These are phyloP conservation scores for Aleiodes leptofemur DNA, from an alignment of 2,888 invertebrate genomes.

Conservation along the genomic window DNA sequence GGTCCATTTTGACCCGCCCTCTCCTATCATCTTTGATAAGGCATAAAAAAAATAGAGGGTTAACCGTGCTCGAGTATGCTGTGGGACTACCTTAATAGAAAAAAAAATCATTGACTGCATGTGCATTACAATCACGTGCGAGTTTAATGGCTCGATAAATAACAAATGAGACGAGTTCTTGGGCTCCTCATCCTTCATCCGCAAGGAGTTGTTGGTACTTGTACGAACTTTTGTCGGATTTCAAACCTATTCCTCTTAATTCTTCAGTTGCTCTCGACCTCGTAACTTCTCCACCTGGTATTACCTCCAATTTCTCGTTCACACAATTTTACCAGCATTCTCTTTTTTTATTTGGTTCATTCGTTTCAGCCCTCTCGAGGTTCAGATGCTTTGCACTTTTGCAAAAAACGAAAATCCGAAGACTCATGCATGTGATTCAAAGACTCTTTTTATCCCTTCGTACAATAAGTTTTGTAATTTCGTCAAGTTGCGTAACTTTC, in stretches of 20 bases:
- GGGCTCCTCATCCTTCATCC: constrained; percentile 60
- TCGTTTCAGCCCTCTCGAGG: too few species aligned
- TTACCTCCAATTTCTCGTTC: constrained; percentile 44
- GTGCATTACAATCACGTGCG: constrained; percentile 64
- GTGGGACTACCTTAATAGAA: not conserved
- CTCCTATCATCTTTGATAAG: too few species aligned
- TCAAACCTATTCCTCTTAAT: constrained; percentile 39
- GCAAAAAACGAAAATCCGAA: not conserved
- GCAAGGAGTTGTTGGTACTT: constrained; percentile 48
- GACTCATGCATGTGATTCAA: constrained; percentile 37
- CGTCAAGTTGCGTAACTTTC: constrained; percentile 59
- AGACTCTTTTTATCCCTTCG: constrained; percentile 52
- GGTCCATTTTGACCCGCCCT: too few species aligned
- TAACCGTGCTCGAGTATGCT: too few species aligned
- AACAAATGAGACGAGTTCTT: constrained; percentile 62
- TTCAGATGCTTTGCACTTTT: too few species aligned
- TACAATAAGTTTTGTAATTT: constrained; percentile 62
- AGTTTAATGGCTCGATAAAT: constrained; percentile 65
- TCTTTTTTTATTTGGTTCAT: constrained; percentile 24
- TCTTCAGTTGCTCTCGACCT: constrained; percentile 29
- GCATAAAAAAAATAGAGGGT: too few species aligned
- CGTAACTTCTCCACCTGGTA: constrained; percentile 39
- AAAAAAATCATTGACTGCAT: constrained; percentile 35
- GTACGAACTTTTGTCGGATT: constrained; percentile 39
- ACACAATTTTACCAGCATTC: not conserved